Evolutionary conservation across 2,113 vertebrate species (phyloP).

Genomic region (Balaenoptera acutorostrata): DNA sequence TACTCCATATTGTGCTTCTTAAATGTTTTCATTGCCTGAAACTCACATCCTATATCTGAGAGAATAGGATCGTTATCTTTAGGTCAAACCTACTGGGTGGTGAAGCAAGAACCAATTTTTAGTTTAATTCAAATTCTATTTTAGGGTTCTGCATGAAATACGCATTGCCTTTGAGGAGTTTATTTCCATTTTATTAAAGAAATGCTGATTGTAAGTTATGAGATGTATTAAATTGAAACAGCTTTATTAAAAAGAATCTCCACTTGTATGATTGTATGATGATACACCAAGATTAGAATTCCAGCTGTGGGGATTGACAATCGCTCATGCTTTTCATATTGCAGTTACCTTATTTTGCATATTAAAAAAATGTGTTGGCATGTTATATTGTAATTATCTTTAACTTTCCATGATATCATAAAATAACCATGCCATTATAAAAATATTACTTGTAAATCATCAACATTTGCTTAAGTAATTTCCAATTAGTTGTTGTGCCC

Average conservation of each 20-base stretch:
- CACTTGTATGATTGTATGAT: not conserved
- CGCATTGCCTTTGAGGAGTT: slow-evolving; percentile 61
- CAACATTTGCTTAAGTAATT: slow-evolving; percentile 2
- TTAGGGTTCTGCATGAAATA: slow-evolving; percentile 44
- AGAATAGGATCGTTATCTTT: slow-evolving; percentile 72
- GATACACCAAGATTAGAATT: slow-evolving; percentile 46
- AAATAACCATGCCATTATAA: slow-evolving; percentile 55
- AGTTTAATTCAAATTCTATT: slow-evolving; percentile 70
- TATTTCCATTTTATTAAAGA: slow-evolving; percentile 76
- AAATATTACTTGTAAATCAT: slow-evolving; percentile 70
- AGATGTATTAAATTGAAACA: slow-evolving; percentile 72
- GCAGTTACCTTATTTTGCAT: slow-evolving; percentile 38
- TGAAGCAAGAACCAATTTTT: slow-evolving; percentile 73
- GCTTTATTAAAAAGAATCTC: slow-evolving; percentile 70
- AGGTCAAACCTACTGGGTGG: slow-evolving; percentile 75
- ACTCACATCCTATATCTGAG: slow-evolving; percentile 55
- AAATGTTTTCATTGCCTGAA: slow-evolving; percentile 75
- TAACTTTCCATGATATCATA: slow-evolving; percentile 58
- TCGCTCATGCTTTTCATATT: slow-evolving; percentile 39
- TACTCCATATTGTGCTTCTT: slow-evolving; percentile 59
- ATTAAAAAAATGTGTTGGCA: not conserved
- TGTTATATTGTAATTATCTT: slow-evolving; percentile 67
- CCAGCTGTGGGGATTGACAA: slow-evolving; percentile 1
- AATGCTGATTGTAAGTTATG: slow-evolving; percentile 69
- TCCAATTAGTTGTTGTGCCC: not conserved